Base-by-base conservation (phyloP, 2,113 vertebrate species). In the Pteronura brasiliensis region DNA sequence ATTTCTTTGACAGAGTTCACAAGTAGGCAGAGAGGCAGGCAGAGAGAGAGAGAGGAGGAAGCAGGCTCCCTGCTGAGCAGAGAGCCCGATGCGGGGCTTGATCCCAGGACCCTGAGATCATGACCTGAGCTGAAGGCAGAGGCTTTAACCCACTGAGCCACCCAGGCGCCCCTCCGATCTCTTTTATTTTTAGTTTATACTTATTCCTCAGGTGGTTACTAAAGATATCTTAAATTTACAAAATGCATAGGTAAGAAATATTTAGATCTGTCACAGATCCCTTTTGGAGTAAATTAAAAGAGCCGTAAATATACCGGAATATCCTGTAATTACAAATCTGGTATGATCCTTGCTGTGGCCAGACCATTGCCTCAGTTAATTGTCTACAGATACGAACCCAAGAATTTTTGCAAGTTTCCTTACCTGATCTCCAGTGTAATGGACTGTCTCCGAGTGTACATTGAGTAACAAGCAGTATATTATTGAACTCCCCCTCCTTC, bases 401-500 rank as follows among this genome's bases (percentile, higher is more conserved):
- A 44, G 95, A 8, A 1, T 61, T 81, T 88, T n/a, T 79, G 52
- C 36, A 52, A 17, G 63, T 29, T 13, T 79, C 31, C 42, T 18
- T 36, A 14, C 76, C 29, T 0, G 0, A 44, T 20, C 9, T 23
- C 76, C 34, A 25, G 63, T 34, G 5, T 63, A 49, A 49, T 23
- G 27, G 1, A 9, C 8, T 34, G 89, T 82, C 36, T 0, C 36
- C 0, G 8, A 21, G 27, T 15, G 10, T 17, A 10, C 23, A 0
- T 6, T 81, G 31, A 39, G 80, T 59, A 23, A 34, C n/a, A 34
- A 29, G 44, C 6, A 4, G 25, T 23, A 1, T 27, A 0, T 34
- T 1, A 12, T 11, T 9, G 42, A 25, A 9, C 17, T 3, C 8
- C 25, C 5, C 21, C 4, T 25, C 0, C 36, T 29, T 57, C 0